These are phyloP conservation scores for Pseudopipra pipra DNA, from an alignment of 2,113 vertebrate genomes.

Conservation along the genomic window DNA sequence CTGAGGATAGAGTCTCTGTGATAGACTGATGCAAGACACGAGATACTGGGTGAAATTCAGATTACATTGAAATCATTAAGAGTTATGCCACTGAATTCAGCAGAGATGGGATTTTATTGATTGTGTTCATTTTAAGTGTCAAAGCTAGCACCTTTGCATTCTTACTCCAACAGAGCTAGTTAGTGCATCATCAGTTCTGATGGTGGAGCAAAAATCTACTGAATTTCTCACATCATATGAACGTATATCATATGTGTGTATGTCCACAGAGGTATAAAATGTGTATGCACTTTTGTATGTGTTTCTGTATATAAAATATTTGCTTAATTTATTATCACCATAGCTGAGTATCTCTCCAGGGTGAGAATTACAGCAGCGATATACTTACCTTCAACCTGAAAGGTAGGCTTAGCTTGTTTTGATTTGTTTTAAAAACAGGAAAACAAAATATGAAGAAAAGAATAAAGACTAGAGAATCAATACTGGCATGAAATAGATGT, in stretches of 20 bases:
- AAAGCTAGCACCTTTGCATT: constrained; percentile 39
- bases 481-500: not conserved
- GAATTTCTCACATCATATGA: not conserved
- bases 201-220: constrained; percentile 19
- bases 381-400: not conserved
- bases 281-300: not conserved
- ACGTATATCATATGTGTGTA: not conserved
- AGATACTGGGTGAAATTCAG: not conserved
- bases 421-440: not conserved
- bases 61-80: not conserved
- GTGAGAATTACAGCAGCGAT: not conserved
- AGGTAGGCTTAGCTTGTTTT: not conserved
- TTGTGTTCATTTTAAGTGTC: constrained; percentile 41
- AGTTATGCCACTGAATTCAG: not conserved
- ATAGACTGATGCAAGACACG: not conserved
- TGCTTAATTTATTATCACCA: not conserved
- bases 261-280: not conserved
- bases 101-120: not conserved
- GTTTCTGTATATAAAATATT: not conserved
- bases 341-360: not conserved
- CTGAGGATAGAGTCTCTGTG: not conserved
- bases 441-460: not conserved
- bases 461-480: not conserved
- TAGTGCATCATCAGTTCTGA: constrained; percentile 30
- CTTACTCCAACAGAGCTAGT: constrained; percentile 17